These are phyloP conservation scores for Pygmarrhopalites habei DNA, from an alignment of 1,140 invertebrate genomes.

Conservation along the genomic window DNA sequence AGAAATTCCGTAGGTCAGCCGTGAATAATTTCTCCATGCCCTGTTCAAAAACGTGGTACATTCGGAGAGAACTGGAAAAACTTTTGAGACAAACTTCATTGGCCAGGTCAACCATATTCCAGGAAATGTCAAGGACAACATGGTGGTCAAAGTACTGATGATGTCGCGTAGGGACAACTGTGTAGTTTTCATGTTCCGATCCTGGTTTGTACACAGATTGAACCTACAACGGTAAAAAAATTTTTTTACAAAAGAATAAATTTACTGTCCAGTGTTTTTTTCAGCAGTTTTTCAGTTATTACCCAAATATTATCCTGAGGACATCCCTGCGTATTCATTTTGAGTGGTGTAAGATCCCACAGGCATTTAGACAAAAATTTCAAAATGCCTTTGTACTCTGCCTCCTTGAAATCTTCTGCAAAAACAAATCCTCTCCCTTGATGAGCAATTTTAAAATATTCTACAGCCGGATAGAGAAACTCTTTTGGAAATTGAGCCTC, in stretches of 20 bases:
- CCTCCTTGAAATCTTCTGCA: background rate
- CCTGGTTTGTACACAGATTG: too few species aligned
- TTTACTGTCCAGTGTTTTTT: too few species aligned
- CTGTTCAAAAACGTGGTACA: conserved; percentile 22
- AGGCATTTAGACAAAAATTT: background rate
- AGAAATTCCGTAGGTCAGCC: conserved; percentile 9
- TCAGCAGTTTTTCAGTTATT: too few species aligned
- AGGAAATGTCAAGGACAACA: conserved; percentile 17
- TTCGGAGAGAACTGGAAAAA: conserved; percentile 14
- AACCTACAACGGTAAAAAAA: too few species aligned
- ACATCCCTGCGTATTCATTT: background rate
- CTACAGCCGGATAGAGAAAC: background rate
- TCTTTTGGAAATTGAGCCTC: background rate
- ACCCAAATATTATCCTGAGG: too few species aligned
- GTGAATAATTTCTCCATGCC: conserved; percentile 29
- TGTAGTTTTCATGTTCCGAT: too few species aligned
- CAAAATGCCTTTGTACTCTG: too few species aligned
- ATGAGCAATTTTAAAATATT: background rate
- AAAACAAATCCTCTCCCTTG: background rate
- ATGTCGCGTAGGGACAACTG: background rate
- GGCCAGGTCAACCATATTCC: conserved; percentile 25
- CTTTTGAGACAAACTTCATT: conserved; percentile 2
- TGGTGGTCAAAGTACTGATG: background rate
- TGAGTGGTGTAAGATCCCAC: background rate
- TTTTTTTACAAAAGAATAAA: too few species aligned